Evolutionary conservation across 1,140 invertebrate genomes (phyloP).

Genomic region (Drosophila pallidifrons): DNA sequence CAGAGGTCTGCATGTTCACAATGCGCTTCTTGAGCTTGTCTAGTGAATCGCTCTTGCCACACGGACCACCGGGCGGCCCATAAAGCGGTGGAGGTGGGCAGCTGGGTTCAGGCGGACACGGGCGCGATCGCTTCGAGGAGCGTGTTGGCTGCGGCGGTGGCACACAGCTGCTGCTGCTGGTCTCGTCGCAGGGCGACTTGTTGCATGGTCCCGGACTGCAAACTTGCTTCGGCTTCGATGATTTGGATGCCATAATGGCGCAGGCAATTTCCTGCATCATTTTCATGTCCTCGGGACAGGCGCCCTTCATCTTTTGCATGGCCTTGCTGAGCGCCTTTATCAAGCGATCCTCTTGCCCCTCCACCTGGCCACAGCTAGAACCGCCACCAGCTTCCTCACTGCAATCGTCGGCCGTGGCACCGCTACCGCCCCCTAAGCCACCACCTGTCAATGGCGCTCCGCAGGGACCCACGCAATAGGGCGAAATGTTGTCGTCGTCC

Average conservation of each 20-base stretch:
- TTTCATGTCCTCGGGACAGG: slow-evolving; percentile 76
- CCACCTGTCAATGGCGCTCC: slow-evolving; percentile 19
- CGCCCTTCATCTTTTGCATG: slow-evolving; percentile 77
- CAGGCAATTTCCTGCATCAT: slow-evolving; percentile 74
- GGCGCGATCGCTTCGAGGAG: slow-evolving; percentile 7
- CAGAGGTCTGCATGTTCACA: slow-evolving; percentile 68
- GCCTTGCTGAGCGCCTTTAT: slow-evolving; percentile 66
- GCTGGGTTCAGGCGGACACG: slow-evolving; percentile 1
- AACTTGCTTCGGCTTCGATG: slow-evolving; percentile 34
- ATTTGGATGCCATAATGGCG: slow-evolving; percentile 61
- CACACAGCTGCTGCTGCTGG: slow-evolving; percentile 45
- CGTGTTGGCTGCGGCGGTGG: neutral
- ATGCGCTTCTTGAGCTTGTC: slow-evolving; percentile 73
- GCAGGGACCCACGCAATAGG: slow-evolving; percentile 58
- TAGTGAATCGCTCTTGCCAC: slow-evolving; percentile 59
- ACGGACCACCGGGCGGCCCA: slow-evolving; percentile 5
- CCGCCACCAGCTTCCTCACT: slow-evolving; percentile 42
- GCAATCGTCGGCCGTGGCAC: slow-evolving; percentile 33
- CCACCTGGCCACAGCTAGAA: slow-evolving; percentile 33
- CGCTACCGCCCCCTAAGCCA: slow-evolving; percentile 1
- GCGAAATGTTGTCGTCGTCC: slow-evolving; percentile 75
- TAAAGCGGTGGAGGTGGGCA: slow-evolving; percentile 18
- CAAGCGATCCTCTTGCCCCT: slow-evolving; percentile 65
- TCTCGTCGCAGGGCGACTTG: slow-evolving; percentile 30
- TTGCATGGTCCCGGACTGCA: slow-evolving; percentile 51